Percentiles rank a stretch among this genome's conserved stretches.
These are phyloP conservation scores for Cheilosia variabilis DNA, from an alignment of 2,888 invertebrate genomes.

Conservation along the genomic window DNA sequence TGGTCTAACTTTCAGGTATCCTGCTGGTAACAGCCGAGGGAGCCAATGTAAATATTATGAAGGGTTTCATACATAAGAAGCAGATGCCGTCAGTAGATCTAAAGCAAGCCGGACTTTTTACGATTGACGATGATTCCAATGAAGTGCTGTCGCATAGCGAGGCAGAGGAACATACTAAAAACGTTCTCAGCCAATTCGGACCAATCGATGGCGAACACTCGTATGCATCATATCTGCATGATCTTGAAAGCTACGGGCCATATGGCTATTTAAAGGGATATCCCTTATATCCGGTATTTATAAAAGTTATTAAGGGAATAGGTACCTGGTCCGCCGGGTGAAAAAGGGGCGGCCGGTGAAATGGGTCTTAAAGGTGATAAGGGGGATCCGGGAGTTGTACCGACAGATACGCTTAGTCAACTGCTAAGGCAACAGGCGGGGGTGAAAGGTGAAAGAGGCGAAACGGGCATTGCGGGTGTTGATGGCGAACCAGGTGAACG, in stretches of 20 bases:
- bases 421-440: not conserved
- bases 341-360: not conserved
- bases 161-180: not conserved
- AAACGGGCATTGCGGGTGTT: too few relatives aligned
- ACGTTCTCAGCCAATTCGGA: not conserved
- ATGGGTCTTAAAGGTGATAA: constrained; percentile 37
- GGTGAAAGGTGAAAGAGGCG: constrained; percentile 11
- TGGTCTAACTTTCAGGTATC: constrained; percentile 27
- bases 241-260: constrained; percentile 2
- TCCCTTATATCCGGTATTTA: constrained; percentile 28
- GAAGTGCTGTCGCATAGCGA: not conserved
- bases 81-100: not conserved
- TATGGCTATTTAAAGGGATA: constrained; percentile 19
- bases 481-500: constrained; percentile 4
- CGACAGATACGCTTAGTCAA: constrained; percentile 9
- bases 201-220: not conserved
- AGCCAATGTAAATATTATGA: not conserved
- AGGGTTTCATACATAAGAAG: not conserved
- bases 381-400: constrained; percentile 38
- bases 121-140: not conserved
- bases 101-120: not conserved
- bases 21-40: constrained; percentile 23
- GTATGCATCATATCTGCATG: not conserved
- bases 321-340: constrained; percentile 25
- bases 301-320: constrained; percentile 41